These are phyloP conservation scores for Nothocercus nigrocapillus DNA, from an alignment of 2,113 vertebrate genomes.

Conservation along the genomic window DNA sequence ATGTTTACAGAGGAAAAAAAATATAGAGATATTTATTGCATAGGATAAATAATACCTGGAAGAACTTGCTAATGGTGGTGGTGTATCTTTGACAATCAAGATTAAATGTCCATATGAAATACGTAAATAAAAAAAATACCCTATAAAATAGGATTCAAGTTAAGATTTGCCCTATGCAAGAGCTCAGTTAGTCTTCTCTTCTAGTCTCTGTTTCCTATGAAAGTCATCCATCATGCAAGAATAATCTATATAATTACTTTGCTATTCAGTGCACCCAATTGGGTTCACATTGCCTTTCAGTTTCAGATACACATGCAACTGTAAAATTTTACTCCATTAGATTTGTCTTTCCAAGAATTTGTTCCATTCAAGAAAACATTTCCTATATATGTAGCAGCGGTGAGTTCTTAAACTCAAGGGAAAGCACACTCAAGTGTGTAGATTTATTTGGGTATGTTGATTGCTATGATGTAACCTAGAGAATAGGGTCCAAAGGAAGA, in stretches of 20 bases:
- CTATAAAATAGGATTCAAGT: not conserved
- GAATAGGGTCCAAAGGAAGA: not conserved
- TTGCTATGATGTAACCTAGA: not conserved
- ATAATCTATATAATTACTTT: not conserved
- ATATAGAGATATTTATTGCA: not conserved
- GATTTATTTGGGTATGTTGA: not conserved
- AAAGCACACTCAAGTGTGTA: not conserved
- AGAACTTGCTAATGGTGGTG: not conserved
- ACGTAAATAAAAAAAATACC: not conserved
- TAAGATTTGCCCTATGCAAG: not conserved
- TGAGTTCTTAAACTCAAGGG: not conserved
- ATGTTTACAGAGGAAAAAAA: not conserved
- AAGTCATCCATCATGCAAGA: not conserved
- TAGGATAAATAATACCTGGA: not conserved
- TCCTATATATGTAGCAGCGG: not conserved
- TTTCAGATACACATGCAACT: not conserved
- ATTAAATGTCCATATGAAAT: not conserved
- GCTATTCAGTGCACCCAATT: not conserved
- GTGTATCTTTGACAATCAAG: not conserved
- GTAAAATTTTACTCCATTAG: not conserved
- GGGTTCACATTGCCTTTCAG: not conserved
- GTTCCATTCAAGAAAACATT: not conserved
- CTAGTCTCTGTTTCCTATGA: not conserved
- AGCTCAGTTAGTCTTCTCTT: not conserved
- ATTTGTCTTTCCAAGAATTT: not conserved